phyloP scores from a whole-genome alignment of 2,888 invertebrate genomes.

The Tuberolachnus salignus region DNA sequence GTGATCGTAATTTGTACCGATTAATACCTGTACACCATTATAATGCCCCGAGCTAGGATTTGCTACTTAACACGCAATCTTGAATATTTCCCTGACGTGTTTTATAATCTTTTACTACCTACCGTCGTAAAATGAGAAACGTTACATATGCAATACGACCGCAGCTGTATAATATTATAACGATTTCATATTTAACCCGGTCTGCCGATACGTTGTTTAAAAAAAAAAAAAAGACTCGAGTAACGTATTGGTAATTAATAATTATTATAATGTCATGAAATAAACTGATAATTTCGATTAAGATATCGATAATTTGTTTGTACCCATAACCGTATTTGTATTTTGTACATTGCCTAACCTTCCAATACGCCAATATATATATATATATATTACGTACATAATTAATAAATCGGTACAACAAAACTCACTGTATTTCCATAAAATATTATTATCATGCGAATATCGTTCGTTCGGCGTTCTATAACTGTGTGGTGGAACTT shows the following conservation, averaged over 20 bases:
- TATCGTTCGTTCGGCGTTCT: no score
- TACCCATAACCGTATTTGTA: not conserved
- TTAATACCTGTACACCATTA: not conserved
- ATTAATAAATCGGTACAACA: no score
- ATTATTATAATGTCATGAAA: not conserved
- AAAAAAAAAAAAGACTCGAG: no score
- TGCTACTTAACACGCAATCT: slow-evolving; percentile 30
- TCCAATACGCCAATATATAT: no score
- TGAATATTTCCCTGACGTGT: slow-evolving; percentile 8
- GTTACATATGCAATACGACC: slow-evolving; percentile 1
- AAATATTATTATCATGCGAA: no score
- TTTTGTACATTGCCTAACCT: slow-evolving; percentile 1
- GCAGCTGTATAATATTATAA: not conserved
- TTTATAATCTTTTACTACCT: slow-evolving; percentile 24
- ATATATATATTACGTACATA: no score
- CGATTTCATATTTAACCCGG: slow-evolving; percentile 7
- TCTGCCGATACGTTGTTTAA: not conserved
- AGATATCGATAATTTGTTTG: slow-evolving; percentile 11
- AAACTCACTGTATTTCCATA: no score
- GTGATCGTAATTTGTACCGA: slow-evolving; percentile 28
- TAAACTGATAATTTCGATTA: not conserved
- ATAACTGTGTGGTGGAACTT: no score
- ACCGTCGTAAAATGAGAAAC: slow-evolving; percentile 6
- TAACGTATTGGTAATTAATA: slow-evolving; percentile 12
- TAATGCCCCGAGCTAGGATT: slow-evolving; percentile 22